Evolutionary conservation across 2,797 vertebrate genomes (phyloP).

Genomic region (Pangasius krempfi): DNA sequence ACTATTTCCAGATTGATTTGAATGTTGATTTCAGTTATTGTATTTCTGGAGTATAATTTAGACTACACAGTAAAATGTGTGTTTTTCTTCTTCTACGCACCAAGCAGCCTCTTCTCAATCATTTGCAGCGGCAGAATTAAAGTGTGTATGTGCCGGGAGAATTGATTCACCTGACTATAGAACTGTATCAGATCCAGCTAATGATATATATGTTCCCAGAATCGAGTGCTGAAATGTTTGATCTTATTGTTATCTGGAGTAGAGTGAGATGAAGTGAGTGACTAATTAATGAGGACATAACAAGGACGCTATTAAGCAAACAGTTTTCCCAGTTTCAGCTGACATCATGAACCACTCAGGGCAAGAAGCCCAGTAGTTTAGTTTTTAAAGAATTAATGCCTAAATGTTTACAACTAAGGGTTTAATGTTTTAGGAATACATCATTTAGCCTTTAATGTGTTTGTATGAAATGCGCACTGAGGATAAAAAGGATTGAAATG

Average conservation of each 20-base stretch:
- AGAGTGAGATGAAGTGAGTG: conserved; percentile 53
- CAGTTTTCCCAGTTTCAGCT: conserved; percentile 58
- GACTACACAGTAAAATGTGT: conserved; percentile 24
- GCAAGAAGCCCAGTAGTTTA: conserved; percentile 54
- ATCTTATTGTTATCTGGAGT: conserved; percentile 55
- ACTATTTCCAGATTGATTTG: background rate
- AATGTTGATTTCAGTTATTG: conserved; percentile 22
- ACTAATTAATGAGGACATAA: conserved; percentile 64
- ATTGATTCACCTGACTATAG: conserved; percentile 49
- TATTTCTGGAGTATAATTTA: conserved; percentile 18
- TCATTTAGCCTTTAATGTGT: conserved; percentile 34
- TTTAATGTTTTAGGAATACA: conserved; percentile 47
- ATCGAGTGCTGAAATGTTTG: conserved; percentile 54
- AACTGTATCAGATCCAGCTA: conserved; percentile 15
- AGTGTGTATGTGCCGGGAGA: conserved; percentile 38
- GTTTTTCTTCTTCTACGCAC: conserved; percentile 27
- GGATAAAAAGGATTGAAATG: conserved; percentile 24
- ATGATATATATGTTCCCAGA: conserved; percentile 55
- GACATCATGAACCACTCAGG: conserved; percentile 56
- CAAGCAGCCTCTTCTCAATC: conserved; percentile 48
- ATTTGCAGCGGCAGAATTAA: conserved; percentile 46
- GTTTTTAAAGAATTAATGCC: conserved; percentile 60
- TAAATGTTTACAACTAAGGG: conserved; percentile 60
- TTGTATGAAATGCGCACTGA: conserved; percentile 35
- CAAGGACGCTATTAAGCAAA: conserved; percentile 63